These are phyloP conservation scores for Desmophyllum pertusum DNA, from an alignment of 92 coral and sea anemone species.

Conservation along the genomic window DNA sequence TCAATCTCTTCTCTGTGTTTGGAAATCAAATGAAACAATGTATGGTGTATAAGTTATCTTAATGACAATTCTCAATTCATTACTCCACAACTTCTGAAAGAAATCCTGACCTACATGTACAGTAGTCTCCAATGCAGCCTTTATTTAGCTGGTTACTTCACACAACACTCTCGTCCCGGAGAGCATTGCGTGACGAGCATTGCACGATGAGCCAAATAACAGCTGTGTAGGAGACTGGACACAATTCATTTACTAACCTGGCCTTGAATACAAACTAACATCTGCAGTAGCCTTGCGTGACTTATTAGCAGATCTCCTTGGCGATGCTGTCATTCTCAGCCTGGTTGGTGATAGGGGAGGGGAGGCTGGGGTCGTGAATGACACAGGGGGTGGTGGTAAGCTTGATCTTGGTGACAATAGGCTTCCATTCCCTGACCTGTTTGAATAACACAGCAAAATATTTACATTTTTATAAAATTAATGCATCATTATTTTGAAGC, in stretches of 20 bases:
- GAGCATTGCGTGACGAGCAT: no score
- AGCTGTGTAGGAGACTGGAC: no score
- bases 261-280: slow-evolving; percentile 43
- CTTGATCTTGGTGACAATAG: slow-evolving; percentile 70
- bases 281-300: slow-evolving; percentile 6
- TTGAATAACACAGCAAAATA: neutral
- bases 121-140: no score
- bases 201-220: no score
- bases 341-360: slow-evolving; percentile 64
- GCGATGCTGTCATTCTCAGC: slow-evolving; percentile 63
- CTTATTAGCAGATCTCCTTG: slow-evolving; percentile 40
- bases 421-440: slow-evolving; percentile 61
- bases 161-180: no score
- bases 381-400: slow-evolving; percentile 47
- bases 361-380: slow-evolving; percentile 57
- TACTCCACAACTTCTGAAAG: no score
- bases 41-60: no score
- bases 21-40: no score
- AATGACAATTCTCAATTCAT: no score
- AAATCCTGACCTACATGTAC: no score
- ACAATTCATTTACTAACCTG: slow-evolving; percentile 14
- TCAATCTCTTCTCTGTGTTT: no score
- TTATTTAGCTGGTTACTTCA: no score
- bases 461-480: neutral
- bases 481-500: neutral